A percentile compares a stretch with the other conserved stretches of the same genome.
These are phyloP conservation scores for Dorcus hopei DNA, from an alignment of 2,888 invertebrate genomes.

Conservation along the genomic window DNA sequence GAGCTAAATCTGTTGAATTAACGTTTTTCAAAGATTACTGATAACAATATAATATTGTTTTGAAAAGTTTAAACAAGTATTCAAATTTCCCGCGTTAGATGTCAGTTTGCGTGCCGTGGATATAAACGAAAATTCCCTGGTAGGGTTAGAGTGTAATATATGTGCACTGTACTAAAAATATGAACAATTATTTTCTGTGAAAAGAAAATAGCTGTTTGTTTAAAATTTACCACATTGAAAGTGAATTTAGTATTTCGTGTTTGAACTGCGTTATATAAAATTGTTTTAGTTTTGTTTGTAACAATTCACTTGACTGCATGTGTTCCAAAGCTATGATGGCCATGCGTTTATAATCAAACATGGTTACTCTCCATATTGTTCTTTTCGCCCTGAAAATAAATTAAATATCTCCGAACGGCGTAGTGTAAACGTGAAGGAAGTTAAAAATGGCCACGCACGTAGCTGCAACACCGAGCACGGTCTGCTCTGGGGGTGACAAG, in stretches of 20 bases:
- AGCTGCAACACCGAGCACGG: slow-evolving; percentile 34
- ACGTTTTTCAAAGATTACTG: too few relatives aligned
- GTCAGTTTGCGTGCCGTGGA: background rate
- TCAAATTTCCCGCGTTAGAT: slow-evolving; percentile 11
- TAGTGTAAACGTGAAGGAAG: slow-evolving; percentile 22
- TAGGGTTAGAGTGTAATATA: slow-evolving; percentile 18
- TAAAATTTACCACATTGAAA: slow-evolving; percentile 4
- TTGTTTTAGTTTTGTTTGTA: slow-evolving; percentile 5
- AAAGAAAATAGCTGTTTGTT: slow-evolving; percentile 7
- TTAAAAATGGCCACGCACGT: slow-evolving; percentile 40
- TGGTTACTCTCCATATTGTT: slow-evolving; percentile 49
- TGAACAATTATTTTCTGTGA: slow-evolving; percentile 12
- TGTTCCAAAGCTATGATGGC: slow-evolving; percentile 30
- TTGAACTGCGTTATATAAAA: slow-evolving; percentile 13
- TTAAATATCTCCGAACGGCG: slow-evolving; percentile 13
- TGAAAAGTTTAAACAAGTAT: background rate
- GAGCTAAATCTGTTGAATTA: too few relatives aligned
- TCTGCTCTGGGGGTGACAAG: slow-evolving; percentile 15
- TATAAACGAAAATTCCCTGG: slow-evolving; percentile 16
- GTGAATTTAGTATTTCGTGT: background rate
- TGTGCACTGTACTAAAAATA: slow-evolving; percentile 9
- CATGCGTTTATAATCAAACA: slow-evolving; percentile 49
- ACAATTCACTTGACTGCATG: slow-evolving; percentile 12
- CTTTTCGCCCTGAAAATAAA: slow-evolving; percentile 20
- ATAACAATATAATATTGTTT: too few relatives aligned